These are phyloP conservation scores for Chitala chitala DNA, from an alignment of 2,113 vertebrate genomes.

Conservation along the genomic window DNA sequence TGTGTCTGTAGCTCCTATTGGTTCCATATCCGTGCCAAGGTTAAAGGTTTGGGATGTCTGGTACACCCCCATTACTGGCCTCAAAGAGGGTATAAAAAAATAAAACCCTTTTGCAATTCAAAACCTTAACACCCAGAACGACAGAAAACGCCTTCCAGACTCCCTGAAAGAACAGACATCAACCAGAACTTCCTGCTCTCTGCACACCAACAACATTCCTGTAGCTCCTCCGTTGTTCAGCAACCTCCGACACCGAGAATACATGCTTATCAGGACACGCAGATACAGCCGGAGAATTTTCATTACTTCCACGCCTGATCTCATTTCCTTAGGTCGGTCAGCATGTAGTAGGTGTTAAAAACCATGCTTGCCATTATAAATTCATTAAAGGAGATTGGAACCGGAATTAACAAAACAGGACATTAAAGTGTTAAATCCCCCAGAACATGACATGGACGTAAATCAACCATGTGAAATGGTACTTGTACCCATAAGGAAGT, in stretches of 20 bases:
- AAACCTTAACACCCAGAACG: no score
- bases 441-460: not conserved
- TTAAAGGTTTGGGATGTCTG: no score
- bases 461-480: not conserved
- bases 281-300: not conserved
- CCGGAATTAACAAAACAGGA: no score
- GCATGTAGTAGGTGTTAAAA: not conserved
- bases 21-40: no score
- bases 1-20: no score
- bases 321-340: not conserved
- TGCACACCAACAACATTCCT: not conserved
- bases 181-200: not conserved
- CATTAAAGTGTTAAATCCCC: no score
- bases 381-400: no score
- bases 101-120: no score
- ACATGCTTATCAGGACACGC: not conserved
- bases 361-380: no score
- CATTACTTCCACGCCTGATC: not conserved
- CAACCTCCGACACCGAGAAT: not conserved
- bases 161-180: not conserved
- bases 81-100: no score
- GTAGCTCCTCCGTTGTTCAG: not conserved
- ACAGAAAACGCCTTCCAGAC: not conserved
- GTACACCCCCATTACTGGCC: no score
- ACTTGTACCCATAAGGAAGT: not conserved